These are phyloP conservation scores for Psylliodes chrysocephalus DNA, from an alignment of 2,888 invertebrate genomes.

Conservation along the genomic window DNA sequence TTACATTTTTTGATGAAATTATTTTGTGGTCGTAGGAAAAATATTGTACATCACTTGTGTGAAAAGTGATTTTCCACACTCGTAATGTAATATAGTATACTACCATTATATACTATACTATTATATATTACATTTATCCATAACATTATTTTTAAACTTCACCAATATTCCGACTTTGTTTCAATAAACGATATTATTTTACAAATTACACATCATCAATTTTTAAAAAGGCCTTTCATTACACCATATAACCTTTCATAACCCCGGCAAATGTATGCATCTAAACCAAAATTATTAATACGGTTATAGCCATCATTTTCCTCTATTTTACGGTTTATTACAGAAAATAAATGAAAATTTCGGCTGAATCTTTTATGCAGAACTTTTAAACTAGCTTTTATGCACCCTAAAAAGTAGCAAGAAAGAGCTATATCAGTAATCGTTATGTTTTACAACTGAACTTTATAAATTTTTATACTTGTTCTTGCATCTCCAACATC, in stretches of 20 bases:
- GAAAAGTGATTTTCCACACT: too few species aligned
- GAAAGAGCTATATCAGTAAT: slow-evolving; percentile 10
- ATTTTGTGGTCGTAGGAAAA: too few species aligned
- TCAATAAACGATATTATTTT: too few species aligned
- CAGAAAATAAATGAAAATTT: slow-evolving; percentile 14
- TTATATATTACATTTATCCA: too few species aligned
- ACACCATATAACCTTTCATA: neutral
- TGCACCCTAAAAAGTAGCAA: slow-evolving; percentile 7
- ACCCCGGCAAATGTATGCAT: neutral
- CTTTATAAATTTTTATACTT: slow-evolving; percentile 11
- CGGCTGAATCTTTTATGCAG: slow-evolving; percentile 7
- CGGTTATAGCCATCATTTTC: slow-evolving; percentile 1
- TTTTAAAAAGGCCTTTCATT: too few species aligned
- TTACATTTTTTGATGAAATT: too few species aligned
- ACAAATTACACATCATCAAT: too few species aligned
- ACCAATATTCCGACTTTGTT: too few species aligned
- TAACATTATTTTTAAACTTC: too few species aligned
- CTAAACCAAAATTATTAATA: slow-evolving; percentile 13
- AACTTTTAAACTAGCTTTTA: slow-evolving; percentile 15
- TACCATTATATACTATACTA: too few species aligned
- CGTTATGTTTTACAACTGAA: slow-evolving; percentile 1
- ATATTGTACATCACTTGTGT: too few species aligned
- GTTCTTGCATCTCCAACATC: neutral
- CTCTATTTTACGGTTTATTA: slow-evolving; percentile 3
- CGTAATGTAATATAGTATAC: too few species aligned